phyloP scores from a whole-genome alignment of 2,888 invertebrate genomes.

The Sympetrum striolatum region DNA sequence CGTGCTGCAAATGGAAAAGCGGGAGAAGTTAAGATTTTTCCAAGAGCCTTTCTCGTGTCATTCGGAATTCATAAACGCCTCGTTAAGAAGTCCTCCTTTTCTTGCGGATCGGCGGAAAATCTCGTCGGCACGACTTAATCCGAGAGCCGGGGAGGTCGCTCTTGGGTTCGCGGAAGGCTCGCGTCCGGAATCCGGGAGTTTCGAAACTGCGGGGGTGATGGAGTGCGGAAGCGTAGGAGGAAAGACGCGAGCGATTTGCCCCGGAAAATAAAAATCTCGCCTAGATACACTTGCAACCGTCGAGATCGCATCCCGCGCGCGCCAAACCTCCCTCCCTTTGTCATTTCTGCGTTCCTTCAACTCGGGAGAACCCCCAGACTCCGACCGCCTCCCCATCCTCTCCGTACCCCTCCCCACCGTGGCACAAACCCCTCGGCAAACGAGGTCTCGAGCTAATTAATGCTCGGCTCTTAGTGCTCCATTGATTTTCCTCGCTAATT shows the following conservation, averaged over 20 bases:
- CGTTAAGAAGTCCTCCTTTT: neutral
- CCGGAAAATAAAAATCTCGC: neutral
- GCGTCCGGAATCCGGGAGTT: neutral
- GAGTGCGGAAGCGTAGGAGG: too few species aligned
- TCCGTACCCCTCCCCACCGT: neutral
- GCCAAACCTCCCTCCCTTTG: neutral
- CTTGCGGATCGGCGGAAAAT: neutral
- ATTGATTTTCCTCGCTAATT: conserved; percentile 40
- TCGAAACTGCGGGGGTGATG: neutral
- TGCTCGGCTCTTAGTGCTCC: conserved; percentile 38
- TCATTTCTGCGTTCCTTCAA: neutral
- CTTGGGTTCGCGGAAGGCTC: neutral
- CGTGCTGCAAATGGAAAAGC: neutral
- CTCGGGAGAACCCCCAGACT: too few species aligned
- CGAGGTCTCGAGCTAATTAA: conserved; percentile 43
- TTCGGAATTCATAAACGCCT: neutral
- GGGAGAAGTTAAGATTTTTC: neutral
- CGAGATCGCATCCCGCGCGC: neutral
- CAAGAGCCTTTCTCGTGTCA: neutral
- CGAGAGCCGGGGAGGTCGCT: neutral
- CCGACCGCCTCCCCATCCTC: neutral
- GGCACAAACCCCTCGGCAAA: conserved; percentile 39
- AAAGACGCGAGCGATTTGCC: neutral
- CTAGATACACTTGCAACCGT: neutral
- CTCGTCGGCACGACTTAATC: neutral